Evolutionary conservation across 1,140 invertebrate genomes (phyloP), one percentile per base, ranked within the genome.

Genomic region (Triops cancriformis): DNA sequence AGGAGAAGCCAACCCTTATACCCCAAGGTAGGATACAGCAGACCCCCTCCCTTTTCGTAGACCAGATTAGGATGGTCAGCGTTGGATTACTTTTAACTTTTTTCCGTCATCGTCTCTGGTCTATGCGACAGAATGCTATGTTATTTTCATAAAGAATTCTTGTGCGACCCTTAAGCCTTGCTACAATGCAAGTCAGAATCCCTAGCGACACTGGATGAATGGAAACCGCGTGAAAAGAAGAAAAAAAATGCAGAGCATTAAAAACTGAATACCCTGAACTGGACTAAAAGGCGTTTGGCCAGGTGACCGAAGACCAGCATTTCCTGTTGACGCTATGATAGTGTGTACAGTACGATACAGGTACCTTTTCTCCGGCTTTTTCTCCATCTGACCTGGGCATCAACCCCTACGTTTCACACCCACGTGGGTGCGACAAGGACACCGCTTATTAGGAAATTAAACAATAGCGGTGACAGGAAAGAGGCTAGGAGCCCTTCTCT

Each of bases 31-130:
- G 51, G 6, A 64, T 18, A 64, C 10, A n/a, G 51, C 51, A 64
- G 51, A 37, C 7, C 51, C n/a, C 51, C n/a, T n/a, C 51, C 51
- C 51, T 0, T 64, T 64, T 64, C 18, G n/a, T 64, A 64, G 18
- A 64, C 14, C 51, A 64, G 51, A 64, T 64, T 64, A 64, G 51
- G 51, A 64, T 64, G 51, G 51, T 64, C 51, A 23, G 51, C 23
- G 51, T 64, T 64, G 51, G 51, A 64, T 64, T 64, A 23, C 51
- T 64, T 18, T n/a, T 18, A 23, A 23, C 51, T 64, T 64, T 64
- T 64, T 64, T 23, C 14, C 45, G 31, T 4, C 23, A 23, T 64
- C 51, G 14, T 64, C 51, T 23, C 23, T n/a, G 51, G 14, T 64
- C 23, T 64, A 64, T 18, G 14, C 23, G 5, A 64, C 23, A 64